Evolutionary conservation across 2,113 vertebrate species (phyloP), one percentile per base, ranked within the genome.

Genomic region (Etheostoma spectabile): DNA sequence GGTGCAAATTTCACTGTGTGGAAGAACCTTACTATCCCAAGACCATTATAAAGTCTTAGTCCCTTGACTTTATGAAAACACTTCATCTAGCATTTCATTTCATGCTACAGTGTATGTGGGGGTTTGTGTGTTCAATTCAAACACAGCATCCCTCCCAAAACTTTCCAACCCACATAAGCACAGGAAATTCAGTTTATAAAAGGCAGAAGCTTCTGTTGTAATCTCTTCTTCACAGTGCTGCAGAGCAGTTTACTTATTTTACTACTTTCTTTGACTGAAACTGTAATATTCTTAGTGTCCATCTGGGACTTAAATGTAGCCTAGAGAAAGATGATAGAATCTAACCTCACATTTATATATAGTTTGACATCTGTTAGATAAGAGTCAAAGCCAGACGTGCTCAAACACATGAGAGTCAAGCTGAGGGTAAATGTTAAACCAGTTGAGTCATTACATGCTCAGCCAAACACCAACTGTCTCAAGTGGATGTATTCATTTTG

Each of bases 51-150:
- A 69, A 86, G 78, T 90, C 84, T 82, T 59, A 84, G 83, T 87
- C 85, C 72, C 87, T 74, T 82, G 81, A 86, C 79, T 89, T 92
- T 88, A 89, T 90, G 84, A 91, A 79, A 80, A 84, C 76, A 86
- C 87, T 93, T 89, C 78, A 91, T 93, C 92, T 93, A 88, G 85
- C 77, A 84, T 92, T 85, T 91, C 90, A 93, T 91, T 93, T 90
- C 88, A 88, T 81, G 85, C 83, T 88, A 82, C 75, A 87, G 79
- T 76, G 24, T 46, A 30, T n/a, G 16, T 24, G 46, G 74, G 56
- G 5, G 49, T 78, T 72, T 42, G 72, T 70, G 14, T 19, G 42
- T 30, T 79, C 14, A 48, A 49, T 55, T 74, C n/a, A 75, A 75
- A 62, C n/a, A 30, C 19, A 57, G 18, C 38, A 62, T 60, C 45